Evolutionary conservation across 2,797 vertebrate species (phyloP), one percentile per base, ranked within the genome.

Genomic region (Myiotriccus ornatus): DNA sequence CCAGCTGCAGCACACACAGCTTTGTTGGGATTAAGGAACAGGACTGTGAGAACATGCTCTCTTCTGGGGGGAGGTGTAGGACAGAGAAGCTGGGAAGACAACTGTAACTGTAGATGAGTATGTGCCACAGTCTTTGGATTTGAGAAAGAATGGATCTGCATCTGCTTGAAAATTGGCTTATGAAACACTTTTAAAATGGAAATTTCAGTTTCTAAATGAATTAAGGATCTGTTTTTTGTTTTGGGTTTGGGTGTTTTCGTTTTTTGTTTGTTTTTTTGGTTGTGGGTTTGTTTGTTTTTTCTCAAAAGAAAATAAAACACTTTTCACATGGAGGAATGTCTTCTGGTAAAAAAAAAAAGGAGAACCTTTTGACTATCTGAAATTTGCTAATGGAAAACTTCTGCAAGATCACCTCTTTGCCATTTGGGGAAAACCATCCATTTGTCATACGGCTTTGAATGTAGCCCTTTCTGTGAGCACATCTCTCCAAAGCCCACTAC

Each of bases 181-280:
- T 90, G 55, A 93, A 95, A 92, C 10, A 84, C 65, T 94, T 94
- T 94, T 90, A 73, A 55, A 46, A 93, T 75, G 75, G 89, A 95
- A 95, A 95, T 95, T 91, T 75, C 8, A 6, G 35, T 57, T 86
- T 81, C 77, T 84, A 70, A 91, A 93, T 91, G 69, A 93, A 88
- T 86, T 60, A 93, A 59, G 55, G 63, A 77, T 74, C 50, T 81
- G 35, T 11, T 41, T 14, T 41, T 41, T 41, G 41, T 41, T 41
- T 41, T n/a, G n/a, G n/a, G n/a, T n/a, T n/a, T n/a, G n/a, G n/a
- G n/a, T n/a, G n/a, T n/a, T n/a, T n/a, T n/a, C n/a, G 3, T 11
- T 41, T 14, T 41, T 41, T 41, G 41, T 41, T 41, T 41, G 37
- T 37, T 10, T 39, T 39, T 39, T n/a, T n/a, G n/a, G 37, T 39